phyloP scores from a whole-genome alignment of 1,140 invertebrate genomes.

The Cotesia vestalis region DNA sequence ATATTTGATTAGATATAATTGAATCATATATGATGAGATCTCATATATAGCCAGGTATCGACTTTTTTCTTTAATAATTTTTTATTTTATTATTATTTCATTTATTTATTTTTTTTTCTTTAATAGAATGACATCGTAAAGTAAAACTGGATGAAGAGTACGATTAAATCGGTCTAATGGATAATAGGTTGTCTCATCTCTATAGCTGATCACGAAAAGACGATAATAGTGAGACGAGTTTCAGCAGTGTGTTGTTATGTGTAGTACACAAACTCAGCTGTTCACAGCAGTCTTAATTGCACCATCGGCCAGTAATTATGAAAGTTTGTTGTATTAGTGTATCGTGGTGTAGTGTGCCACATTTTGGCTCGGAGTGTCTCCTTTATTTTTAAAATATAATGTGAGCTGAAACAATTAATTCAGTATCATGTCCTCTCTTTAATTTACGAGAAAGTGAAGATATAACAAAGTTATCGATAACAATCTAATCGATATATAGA shows the following conservation, averaged over 20 bases:
- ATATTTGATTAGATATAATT: no score
- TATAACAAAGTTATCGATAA: not conserved
- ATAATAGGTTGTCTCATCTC: conserved; percentile 3
- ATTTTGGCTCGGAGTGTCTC: conserved; percentile 21
- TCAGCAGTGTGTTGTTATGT: not conserved
- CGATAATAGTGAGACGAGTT: not conserved
- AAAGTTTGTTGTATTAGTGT: conserved; percentile 49
- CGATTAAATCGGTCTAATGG: not conserved
- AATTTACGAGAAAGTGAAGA: conserved; percentile 4
- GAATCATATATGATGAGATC: no score
- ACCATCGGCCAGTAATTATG: conserved; percentile 49
- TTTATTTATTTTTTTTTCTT: not conserved
- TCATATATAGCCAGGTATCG: no score
- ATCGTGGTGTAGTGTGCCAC: conserved; percentile 16
- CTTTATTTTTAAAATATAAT: conserved; percentile 36
- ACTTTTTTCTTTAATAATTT: not conserved
- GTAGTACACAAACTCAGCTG: conserved; percentile 15
- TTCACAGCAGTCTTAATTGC: conserved; percentile 49
- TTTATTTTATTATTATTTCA: conserved; percentile 2
- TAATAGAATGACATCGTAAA: not conserved
- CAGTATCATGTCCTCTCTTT: conserved; percentile 30
- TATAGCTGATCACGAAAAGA: conserved; percentile 11
- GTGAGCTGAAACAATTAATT: conserved; percentile 43
- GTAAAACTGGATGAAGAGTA: not conserved
- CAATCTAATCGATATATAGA: conserved; percentile 1